Evolutionary conservation across 2,888 invertebrate species (phyloP), one percentile per base, ranked within the genome.

Genomic region (Polia nebulosa): DNA sequence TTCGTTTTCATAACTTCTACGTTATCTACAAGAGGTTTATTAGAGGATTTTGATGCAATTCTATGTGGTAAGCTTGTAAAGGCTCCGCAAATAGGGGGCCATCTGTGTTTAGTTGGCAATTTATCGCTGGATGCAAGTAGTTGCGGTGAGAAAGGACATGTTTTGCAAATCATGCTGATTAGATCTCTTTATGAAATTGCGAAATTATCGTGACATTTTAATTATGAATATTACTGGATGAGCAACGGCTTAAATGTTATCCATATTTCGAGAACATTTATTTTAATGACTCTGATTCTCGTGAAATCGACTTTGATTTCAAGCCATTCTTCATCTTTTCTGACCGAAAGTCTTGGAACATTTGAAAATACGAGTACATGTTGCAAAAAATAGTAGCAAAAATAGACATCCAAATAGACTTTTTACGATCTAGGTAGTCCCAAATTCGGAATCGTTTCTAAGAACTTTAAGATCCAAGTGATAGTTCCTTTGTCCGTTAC

Each of bases 1-100:
- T 72, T 66, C 55, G 84, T 86, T 87, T 87, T 88, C 87, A 87
- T 86, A 84, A 87, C 81, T 81, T 70, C 72, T 59, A 72, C 68
- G 57, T 76, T 79, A 79, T 73, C 69, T 70, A 68, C 66, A 71
- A 62, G 74, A 81, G 66, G 78, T 72, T 72, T 72, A 76, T 69
- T 76, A 56, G 59, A 67, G 32, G 56, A 65, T 57, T 63, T 66
- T 72, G 78, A 64, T 72, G 82, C 78, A 80, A 81, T 74, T 68
- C 39, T 60, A 29, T 80, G 78, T 80, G 63, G 72, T 64, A 77
- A 81, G 73, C 61, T 71, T 66, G 53, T 67, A 62, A 59, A 78
- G 47, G 25, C 41, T 47, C 47, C 53, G 47, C 60, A 62, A 68
- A 52, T 72, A 59, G 67, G 58, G 71, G 51, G 44, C 29, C 71